Conservation (phyloP, 2,797 vertebrate genomes). For the Eremophila alpestris region DNA sequence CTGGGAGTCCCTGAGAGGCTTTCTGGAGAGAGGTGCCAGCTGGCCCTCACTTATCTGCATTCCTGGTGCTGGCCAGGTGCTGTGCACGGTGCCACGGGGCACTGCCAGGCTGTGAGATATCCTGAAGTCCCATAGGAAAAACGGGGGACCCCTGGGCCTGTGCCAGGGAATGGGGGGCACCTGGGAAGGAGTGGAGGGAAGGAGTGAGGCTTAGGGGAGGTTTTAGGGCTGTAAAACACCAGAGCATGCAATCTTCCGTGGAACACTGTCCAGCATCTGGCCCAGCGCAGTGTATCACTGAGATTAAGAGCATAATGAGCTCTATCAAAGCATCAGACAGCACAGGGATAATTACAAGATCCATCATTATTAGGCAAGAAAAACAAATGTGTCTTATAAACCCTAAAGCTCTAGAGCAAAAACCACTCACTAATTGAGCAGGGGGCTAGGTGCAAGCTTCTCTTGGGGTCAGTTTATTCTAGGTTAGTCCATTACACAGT, state of each 20-base stretch:
- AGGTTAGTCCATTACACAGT: neutral
- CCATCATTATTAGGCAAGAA: constrained; percentile 13
- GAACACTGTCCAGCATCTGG: neutral
- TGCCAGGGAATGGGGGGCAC: rapidly evolving
- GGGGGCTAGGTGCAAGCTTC: neutral
- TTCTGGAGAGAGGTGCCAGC: neutral
- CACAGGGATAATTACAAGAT: constrained; percentile 14
- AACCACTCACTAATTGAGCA: neutral
- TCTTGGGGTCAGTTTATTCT: neutral
- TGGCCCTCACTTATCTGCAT: rapidly evolving
- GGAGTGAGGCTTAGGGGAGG: rapidly evolving
- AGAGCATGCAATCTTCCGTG: neutral
- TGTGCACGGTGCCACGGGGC: rapidly evolving
- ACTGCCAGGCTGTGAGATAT: rapidly evolving
- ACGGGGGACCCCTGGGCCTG: rapidly evolving
- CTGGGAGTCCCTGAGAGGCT: neutral
- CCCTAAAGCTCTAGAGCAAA: constrained; percentile 18
- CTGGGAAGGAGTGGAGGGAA: neutral
- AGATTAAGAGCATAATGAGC: constrained; percentile 4
- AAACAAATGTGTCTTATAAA: constrained; percentile 36
- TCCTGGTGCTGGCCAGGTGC: neutral
- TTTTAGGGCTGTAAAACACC: neutral
- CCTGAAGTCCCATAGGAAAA: neutral
- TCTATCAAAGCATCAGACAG: neutral
- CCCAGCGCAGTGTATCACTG: neutral